Evolutionary conservation across 1,140 invertebrate genomes (phyloP), one percentile per base, ranked within the genome.

Genomic region (Pseudoatta argentina): DNA sequence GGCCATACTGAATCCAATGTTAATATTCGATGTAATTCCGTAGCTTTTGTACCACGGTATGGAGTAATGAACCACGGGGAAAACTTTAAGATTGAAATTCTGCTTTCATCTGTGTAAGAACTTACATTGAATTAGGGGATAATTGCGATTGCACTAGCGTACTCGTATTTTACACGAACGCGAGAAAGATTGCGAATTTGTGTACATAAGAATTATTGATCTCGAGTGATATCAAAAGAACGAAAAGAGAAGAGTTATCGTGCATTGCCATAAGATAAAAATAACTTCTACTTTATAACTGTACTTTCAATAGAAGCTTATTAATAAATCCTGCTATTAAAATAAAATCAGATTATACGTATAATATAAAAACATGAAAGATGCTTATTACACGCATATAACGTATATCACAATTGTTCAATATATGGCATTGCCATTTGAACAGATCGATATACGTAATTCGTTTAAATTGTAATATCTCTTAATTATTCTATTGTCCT

Each of bases 21-120:
- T 87, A 87, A 87, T 87, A 87, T 85, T 85, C 79, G 66, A 83
- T 87, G 86, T 64, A 75, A 87, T 83, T 87, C 51, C 61, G 57
- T 66, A 48, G 79, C 79, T 83, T 83, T 83, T 83, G 69, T 83
- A 39, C 57, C 69, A 51, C 18, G 69, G 55, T 72, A 39, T 51
- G n/a, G 10, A 81, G 51, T 75, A 48, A 75, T 83, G 66, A 87
- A 53, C 61, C 66, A 72, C 59, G 30, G 57, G 39, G 77, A 72
- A 86, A 82, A 82, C 63, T 86, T 86, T 61, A 34, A 61, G 48
- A 86, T 69, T 82, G 44, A 82, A 86, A 82, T 82, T 82, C 14
- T 44, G 51, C 67, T 64, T 76, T 76, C 61, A 59, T 66, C 30
- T 66, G 79, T 27, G 69, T 83, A 61, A 73, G 79, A 75, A 83